Conservation (phyloP, 2,888 invertebrate species). For the Rhynchonema sp. region DNA sequence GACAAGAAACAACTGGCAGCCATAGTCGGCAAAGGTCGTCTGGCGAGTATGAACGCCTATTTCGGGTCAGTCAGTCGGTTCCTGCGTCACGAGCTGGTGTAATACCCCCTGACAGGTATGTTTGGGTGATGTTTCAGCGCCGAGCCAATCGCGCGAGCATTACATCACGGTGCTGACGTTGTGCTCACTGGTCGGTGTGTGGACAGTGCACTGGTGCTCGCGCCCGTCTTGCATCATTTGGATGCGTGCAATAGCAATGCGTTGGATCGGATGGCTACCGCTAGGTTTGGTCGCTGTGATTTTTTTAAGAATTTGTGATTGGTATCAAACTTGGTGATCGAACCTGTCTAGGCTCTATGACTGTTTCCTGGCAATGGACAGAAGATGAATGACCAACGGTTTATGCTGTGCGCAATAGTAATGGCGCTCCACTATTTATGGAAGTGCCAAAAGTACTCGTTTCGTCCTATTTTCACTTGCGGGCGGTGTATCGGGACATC, state of each 20-base stretch:
- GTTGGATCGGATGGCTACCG: conserved; percentile 32
- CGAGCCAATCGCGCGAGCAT: conserved; percentile 32
- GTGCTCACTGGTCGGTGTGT: conserved; percentile 36
- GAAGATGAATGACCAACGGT: no score
- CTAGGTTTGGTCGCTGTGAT: no score
- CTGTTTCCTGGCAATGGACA: no score
- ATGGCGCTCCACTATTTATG: no score
- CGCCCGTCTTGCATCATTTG: conserved; percentile 35
- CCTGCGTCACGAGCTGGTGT: not conserved
- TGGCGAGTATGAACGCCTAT: conserved; percentile 34
- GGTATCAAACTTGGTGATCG: no score
- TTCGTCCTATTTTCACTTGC: no score
- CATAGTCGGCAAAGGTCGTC: not conserved
- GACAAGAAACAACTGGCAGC: no score
- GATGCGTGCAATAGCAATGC: conserved; percentile 31
- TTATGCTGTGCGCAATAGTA: no score
- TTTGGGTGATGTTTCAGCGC: conserved; percentile 24
- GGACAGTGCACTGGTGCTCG: conserved; percentile 35
- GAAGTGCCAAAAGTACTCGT: no score
- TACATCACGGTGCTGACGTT: conserved; percentile 35
- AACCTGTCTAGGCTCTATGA: no score
- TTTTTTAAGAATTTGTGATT: no score
- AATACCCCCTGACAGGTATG: not conserved
- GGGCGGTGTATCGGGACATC: no score
- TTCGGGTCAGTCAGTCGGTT: conserved; percentile 34